Evolutionary conservation across 2,888 invertebrate species (phyloP).

Genomic region (Eilema griseolum): DNA sequence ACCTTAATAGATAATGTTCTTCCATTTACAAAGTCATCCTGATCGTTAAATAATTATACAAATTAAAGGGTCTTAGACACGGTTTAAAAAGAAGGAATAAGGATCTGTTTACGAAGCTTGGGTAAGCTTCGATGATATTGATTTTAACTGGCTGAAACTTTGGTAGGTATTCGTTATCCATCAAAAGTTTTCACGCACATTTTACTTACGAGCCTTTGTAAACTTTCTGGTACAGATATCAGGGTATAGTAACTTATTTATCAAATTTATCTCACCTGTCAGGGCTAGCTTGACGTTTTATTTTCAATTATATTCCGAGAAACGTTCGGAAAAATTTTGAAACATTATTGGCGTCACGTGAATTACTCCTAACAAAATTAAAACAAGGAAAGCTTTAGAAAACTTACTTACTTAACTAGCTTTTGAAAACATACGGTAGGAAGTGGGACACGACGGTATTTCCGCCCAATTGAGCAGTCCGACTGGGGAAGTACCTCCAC

Average conservation of each 20-base stretch:
- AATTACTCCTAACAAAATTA: too few relatives aligned
- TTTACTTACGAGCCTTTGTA: constrained; percentile 40
- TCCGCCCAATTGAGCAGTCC: too few relatives aligned
- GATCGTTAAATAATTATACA: not conserved
- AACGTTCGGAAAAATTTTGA: not conserved
- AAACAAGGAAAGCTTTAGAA: not conserved
- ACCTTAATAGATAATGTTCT: not conserved
- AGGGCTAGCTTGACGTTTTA: constrained; percentile 25
- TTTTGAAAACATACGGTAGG: too few relatives aligned
- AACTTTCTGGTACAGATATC: constrained; percentile 45
- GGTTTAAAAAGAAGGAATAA: not conserved
- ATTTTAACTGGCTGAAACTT: constrained; percentile 49
- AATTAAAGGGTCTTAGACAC: not conserved
- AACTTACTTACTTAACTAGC: too few relatives aligned
- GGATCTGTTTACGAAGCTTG: not conserved
- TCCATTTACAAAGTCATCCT: not conserved
- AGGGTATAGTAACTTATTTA: constrained; percentile 52
- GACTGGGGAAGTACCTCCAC: too few relatives aligned
- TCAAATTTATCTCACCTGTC: constrained; percentile 41
- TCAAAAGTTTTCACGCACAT: constrained; percentile 58
- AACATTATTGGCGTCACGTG: too few relatives aligned
- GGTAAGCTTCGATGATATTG: constrained; percentile 32
- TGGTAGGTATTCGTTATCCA: constrained; percentile 52
- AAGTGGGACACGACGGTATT: too few relatives aligned
- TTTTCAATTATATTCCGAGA: constrained; percentile 21